Base-by-base conservation (phyloP, 1,140 invertebrate genomes). In the Pentalonia nigronervosa region DNA sequence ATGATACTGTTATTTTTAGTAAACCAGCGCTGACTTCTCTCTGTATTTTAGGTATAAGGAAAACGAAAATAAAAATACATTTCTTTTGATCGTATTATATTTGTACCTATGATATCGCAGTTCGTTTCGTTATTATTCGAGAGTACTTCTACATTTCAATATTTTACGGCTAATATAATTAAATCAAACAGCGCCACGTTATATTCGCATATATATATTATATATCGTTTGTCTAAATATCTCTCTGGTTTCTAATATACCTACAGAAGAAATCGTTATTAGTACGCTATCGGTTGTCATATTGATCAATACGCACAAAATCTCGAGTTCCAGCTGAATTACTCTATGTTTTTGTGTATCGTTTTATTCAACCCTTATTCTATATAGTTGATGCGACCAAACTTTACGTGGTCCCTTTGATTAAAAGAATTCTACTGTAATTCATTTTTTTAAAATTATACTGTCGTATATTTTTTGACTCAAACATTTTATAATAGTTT, bases 1-100 rank as follows among this genome's bases (percentile, higher is more conserved):
- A 34, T n/a, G 30, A 76, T 76, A 76, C 60, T 76, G 60, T 76
- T 76, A 76, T 76, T 76, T 76, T 76, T 76, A 76, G 60, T 76
- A 20, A 30, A 7, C 60, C n/a, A 30, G n/a, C 11, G n/a, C 30
- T 76, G 30, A 53, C 60, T 76, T n/a, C 14, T 67, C 60, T 76
- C 60, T n/a, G n/a, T n/a, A 6, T 34, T 17, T n/a, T n/a, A 76
- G 30, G 60, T 76, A 67, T 67, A 67, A 67, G 11, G 60, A 67
- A 67, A 67, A 67, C 30, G 30, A 67, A 67, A 67, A 67, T 67
- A 67, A 67, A n/a, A 67, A 67, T n/a, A 67, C 7, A 67, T 67
- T 67, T 67, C 9, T 67, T 67, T 67, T n/a, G 30, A 67, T 67
- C n/a, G 30, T 0, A 6, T 67, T n/a, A 67, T n/a, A 67, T n/a